Percentiles rank a stretch among this genome's conserved stretches.
phyloP scores from a whole-genome alignment of 1,140 invertebrate genomes.

The Dufourea novaeangliae region DNA sequence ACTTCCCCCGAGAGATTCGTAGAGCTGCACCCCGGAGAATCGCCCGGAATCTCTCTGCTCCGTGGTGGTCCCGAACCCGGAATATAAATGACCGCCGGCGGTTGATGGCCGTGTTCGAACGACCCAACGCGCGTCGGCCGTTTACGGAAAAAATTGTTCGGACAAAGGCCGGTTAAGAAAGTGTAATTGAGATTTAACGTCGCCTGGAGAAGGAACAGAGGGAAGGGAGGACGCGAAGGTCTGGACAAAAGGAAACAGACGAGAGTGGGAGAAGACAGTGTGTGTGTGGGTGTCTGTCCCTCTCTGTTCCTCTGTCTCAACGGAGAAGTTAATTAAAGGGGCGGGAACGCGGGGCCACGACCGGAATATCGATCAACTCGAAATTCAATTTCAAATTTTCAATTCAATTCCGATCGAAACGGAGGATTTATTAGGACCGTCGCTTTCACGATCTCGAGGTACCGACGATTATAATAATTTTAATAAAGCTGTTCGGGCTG shows the following conservation, averaged over 20 bases:
- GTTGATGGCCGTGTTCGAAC: conserved; percentile 2
- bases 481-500: conserved; percentile 64
- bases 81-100: conserved; percentile 1
- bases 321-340: conserved; percentile 47
- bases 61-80: background rate
- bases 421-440: conserved; percentile 20
- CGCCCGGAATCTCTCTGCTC: background rate
- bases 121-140: background rate
- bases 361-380: conserved; percentile 44
- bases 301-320: background rate
- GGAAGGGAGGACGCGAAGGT: background rate
- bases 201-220: background rate
- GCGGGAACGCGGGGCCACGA: background rate
- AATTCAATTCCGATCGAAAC: conserved; percentile 34
- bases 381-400: conserved; percentile 59
- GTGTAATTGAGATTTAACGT: conserved; percentile 31
- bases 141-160: background rate
- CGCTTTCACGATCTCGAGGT: conserved; percentile 12
- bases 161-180: background rate
- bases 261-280: no score
- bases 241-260: background rate
- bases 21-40: background rate
- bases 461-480: conserved; percentile 74
- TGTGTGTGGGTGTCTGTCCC: no score
- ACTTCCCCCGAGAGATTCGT: background rate